phyloP scores from a whole-genome alignment of 35 echinoderm and acorn worm species.

The Amphiura filiformis region DNA sequence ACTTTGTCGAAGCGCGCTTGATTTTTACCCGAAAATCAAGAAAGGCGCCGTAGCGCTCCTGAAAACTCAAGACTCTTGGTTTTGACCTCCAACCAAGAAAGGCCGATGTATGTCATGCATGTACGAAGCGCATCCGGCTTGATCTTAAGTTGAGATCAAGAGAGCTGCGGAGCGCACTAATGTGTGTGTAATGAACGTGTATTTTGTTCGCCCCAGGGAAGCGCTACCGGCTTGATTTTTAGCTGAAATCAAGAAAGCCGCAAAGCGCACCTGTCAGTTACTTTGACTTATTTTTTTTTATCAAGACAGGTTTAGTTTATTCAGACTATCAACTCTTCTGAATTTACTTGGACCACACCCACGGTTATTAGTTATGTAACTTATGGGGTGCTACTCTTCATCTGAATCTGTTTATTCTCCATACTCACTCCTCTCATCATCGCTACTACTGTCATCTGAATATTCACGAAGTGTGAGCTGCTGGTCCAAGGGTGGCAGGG shows the following conservation, averaged over 20 bases:
- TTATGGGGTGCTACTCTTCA: not conserved
- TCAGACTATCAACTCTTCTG: not conserved
- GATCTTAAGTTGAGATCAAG: too few relatives aligned
- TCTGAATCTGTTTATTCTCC: slow-evolving; percentile 3
- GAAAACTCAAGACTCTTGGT: too few relatives aligned
- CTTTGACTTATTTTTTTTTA: not conserved
- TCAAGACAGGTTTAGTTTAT: not conserved
- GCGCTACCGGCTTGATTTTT: not conserved
- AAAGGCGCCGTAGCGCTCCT: too few relatives aligned
- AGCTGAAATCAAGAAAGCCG: too few relatives aligned
- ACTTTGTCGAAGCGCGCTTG: too few relatives aligned
- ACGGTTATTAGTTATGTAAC: not conserved
- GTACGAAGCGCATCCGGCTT: too few relatives aligned
- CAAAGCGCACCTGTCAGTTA: not conserved
- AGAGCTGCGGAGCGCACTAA: too few relatives aligned
- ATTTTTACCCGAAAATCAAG: too few relatives aligned
- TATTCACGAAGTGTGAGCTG: not conserved
- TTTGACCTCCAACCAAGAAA: too few relatives aligned
- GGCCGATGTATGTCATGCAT: too few relatives aligned
- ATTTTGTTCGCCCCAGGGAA: too few relatives aligned
- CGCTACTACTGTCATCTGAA: not conserved
- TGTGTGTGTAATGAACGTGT: too few relatives aligned
- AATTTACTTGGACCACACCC: not conserved
- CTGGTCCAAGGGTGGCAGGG: not conserved
- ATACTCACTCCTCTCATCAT: not conserved